phyloP scores from a whole-genome alignment of 2,797 vertebrate species.

The Halcyon smyrnensis region DNA sequence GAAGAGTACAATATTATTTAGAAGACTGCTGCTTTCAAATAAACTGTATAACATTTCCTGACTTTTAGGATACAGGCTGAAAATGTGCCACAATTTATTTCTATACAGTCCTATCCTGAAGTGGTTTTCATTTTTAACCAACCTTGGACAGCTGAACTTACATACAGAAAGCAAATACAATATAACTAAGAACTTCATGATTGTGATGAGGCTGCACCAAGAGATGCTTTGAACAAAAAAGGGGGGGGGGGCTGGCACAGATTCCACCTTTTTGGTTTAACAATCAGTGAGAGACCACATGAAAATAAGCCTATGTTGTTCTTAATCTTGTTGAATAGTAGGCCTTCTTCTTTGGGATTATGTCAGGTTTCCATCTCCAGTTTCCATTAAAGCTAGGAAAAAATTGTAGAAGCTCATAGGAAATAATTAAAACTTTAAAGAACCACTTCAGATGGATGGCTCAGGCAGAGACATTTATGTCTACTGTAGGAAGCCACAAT shows the following conservation, averaged over 20 bases:
- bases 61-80: not conserved
- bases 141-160: not conserved
- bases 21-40: not conserved
- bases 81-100: not conserved
- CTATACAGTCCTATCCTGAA: not conserved
- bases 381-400: not conserved
- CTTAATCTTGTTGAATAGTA: not conserved
- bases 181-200: not conserved
- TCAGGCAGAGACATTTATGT: not conserved
- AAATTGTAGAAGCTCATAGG: not conserved
- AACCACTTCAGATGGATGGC: not conserved
- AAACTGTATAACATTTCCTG: not conserved
- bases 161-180: not conserved
- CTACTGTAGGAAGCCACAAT: not conserved
- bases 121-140: not conserved
- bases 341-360: not conserved
- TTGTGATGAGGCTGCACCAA: not conserved
- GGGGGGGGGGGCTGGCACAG: not conserved
- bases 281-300: not conserved
- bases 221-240: not conserved
- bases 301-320: not conserved
- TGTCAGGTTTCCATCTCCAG: not conserved
- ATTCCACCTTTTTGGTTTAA: not conserved
- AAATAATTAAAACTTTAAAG: slow-evolving; percentile 17
- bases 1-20: not conserved